Base-by-base conservation (phyloP, 37 sponge, comb jelly and placozoan species). In the Crambe crambe region DNA sequence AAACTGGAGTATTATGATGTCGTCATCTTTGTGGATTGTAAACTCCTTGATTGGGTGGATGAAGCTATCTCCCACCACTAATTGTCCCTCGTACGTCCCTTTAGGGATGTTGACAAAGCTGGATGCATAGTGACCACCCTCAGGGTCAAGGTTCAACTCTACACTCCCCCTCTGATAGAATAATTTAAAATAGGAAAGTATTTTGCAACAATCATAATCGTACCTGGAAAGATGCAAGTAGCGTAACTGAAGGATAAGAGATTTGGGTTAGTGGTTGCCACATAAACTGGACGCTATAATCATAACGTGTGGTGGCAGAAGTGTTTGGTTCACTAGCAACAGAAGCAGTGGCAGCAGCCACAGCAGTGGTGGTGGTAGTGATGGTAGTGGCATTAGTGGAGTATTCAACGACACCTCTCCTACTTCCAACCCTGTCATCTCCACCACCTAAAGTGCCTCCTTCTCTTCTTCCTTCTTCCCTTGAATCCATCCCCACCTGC, bases 51-150 rank as follows among this genome's bases (percentile, higher is more conserved):
- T 84, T 1, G 89, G 78, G 27, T 86, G 68, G 17, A 79, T 18
- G 37, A 83, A 82, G 58, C 75, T 89, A 43, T 64, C 72, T 23
- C 79, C 89, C 9, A 77, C 27, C 41, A 89, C 84, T 31, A 89
- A 47, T 80, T 89, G 89, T 1, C 89, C 89, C 32, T 89, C 89
- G 40, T 74, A 89, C 34, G 47, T 56, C 17, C 89, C 89, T 8
- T 54, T 74, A 12, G 79, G 47, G 21, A 83, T 68, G 47, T 56
- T 22, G 44, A 78, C 62, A 20, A 23, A 58, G 0, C 44, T n/a
- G 0, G 83, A 82, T n/a, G 78, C 58, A 60, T 79, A 89, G 72
- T 77, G 76, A 22, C 73, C 75, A 2, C 83, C 89, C 20, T 83
- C 74, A 27, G 67, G 20, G 15, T 73, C 74, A 5, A 77, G 15